These are phyloP conservation scores for Meiosimyza platycephala DNA, from an alignment of 2,888 invertebrate genomes.

Conservation along the genomic window DNA sequence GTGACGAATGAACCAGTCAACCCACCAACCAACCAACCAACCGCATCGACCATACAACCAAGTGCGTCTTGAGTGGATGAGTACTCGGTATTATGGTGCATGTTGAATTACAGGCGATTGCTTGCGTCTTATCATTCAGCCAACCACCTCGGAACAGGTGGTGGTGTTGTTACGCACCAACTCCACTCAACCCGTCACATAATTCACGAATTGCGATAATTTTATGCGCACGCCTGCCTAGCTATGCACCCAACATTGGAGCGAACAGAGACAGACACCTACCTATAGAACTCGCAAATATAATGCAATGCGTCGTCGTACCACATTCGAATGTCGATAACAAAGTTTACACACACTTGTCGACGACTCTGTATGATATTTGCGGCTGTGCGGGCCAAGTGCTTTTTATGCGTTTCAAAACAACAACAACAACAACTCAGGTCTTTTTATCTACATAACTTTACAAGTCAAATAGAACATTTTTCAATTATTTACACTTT, in stretches of 20 bases:
- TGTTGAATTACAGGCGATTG: not conserved
- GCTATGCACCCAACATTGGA: not conserved
- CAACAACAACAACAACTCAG: too few relatives aligned
- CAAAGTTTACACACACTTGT: constrained; percentile 22
- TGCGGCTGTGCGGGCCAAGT: not conserved
- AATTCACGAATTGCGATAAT: constrained; percentile 18
- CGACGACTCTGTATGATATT: not conserved
- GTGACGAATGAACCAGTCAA: not conserved
- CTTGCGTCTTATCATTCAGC: too few relatives aligned
- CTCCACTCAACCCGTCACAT: not conserved
- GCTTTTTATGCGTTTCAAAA: too few relatives aligned
- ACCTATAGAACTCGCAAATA: not conserved
- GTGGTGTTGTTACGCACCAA: constrained; percentile 1
- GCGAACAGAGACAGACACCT: not conserved
- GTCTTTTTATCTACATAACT: not conserved
- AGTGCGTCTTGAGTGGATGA: constrained; percentile 1
- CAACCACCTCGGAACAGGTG: not conserved
- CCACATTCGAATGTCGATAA: constrained; percentile 15
- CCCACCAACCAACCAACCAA: not conserved
- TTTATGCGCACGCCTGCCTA: constrained; percentile 5
- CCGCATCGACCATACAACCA: not conserved
- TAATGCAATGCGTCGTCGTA: not conserved
- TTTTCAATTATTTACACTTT: too few relatives aligned
- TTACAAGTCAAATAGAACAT: too few relatives aligned
- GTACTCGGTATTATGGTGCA: not conserved